A percentile compares a stretch with the other conserved stretches of the same genome.
Conservation (phyloP, 2,797 vertebrate species). For the Phalloptychus januarius region DNA sequence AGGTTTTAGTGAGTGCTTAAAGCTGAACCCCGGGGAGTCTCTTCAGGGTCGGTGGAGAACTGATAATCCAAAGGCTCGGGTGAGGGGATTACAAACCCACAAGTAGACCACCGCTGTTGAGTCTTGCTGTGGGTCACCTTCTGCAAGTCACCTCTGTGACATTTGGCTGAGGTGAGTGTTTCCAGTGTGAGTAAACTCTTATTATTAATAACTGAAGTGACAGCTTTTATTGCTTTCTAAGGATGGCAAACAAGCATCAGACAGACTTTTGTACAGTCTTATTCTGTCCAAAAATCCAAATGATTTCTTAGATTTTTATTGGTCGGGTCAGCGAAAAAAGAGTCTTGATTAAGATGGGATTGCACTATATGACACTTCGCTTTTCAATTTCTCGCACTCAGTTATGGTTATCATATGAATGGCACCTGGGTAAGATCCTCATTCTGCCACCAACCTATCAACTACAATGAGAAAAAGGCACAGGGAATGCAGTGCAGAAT, state of each 20-base stretch:
- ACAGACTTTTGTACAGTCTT: background rate
- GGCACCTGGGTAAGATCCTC: background rate
- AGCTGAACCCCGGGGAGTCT: constrained; percentile 54
- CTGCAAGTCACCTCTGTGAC: constrained; percentile 61
- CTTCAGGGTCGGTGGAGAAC: constrained; percentile 75
- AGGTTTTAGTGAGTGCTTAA: constrained; percentile 72
- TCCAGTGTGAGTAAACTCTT: constrained; percentile 37
- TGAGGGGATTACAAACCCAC: constrained; percentile 78
- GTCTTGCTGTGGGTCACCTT: constrained; percentile 68
- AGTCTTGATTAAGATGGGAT: background rate
- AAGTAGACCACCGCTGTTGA: constrained; percentile 75
- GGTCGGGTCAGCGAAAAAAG: background rate
- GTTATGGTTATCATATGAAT: background rate
- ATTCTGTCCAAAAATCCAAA: background rate
- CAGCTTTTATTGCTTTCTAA: constrained; percentile 3
- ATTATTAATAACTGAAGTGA: constrained; percentile 17
- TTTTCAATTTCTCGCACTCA: background rate
- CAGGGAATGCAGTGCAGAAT: background rate
- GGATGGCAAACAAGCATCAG: background rate
- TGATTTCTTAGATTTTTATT: background rate
- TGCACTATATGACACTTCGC: background rate
- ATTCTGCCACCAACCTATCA: background rate
- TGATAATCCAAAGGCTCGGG: constrained; percentile 72
- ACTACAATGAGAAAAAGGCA: background rate
- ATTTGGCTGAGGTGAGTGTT: constrained; percentile 37